Evolutionary conservation across 2,113 vertebrate genomes (phyloP).

Genomic region (Diadophis punctatus): DNA sequence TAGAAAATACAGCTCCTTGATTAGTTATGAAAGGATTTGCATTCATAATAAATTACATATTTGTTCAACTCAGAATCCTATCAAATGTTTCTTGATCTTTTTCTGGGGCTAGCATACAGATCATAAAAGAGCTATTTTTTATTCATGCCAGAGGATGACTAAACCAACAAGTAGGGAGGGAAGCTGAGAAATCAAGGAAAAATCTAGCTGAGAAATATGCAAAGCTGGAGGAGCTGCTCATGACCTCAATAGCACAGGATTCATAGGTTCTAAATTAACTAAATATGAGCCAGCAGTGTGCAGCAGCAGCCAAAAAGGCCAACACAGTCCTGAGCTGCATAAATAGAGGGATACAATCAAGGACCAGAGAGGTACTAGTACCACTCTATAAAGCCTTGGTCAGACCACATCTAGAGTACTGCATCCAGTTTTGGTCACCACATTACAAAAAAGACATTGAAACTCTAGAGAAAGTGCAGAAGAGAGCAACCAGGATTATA

Average conservation of each 20-base stretch:
- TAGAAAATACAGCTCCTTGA: neutral
- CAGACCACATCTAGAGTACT: too few relatives aligned
- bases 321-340: too few relatives aligned
- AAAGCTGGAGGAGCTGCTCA: neutral
- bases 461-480: too few relatives aligned
- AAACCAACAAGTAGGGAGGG: neutral
- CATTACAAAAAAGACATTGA: too few relatives aligned
- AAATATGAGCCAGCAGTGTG: too few relatives aligned
- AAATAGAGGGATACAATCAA: too few relatives aligned
- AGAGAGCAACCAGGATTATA: too few relatives aligned
- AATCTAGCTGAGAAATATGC: neutral
- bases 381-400: too few relatives aligned
- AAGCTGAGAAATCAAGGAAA: neutral
- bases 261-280: neutral
- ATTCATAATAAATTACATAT: neutral
- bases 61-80: neutral
- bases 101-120: neutral
- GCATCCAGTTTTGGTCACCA: too few relatives aligned
- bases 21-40: neutral
- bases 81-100: neutral
- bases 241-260: neutral
- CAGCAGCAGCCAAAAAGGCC: too few relatives aligned
- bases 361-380: too few relatives aligned
- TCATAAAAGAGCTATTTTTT: neutral
- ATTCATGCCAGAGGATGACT: neutral